These are phyloP conservation scores for Mamestra configurata DNA, from an alignment of 1,140 invertebrate genomes.

Conservation along the genomic window DNA sequence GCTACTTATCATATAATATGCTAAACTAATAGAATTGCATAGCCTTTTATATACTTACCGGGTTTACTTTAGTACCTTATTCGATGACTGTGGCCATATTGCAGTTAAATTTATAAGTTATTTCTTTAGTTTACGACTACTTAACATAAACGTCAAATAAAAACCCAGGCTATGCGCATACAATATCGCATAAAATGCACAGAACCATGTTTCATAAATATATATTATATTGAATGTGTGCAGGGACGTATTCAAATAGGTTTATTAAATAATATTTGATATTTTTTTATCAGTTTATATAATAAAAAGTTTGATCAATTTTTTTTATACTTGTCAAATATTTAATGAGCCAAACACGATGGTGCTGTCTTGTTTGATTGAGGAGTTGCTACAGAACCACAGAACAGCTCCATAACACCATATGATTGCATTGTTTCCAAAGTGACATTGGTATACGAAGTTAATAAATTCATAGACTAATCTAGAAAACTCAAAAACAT, in stretches of 20 bases:
- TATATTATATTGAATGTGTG: slow-evolving; percentile 16
- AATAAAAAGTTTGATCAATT: too few species aligned
- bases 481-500: too few species aligned
- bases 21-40: neutral
- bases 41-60: neutral
- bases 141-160: slow-evolving; percentile 26
- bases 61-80: neutral
- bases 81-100: neutral
- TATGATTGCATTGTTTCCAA: too few species aligned
- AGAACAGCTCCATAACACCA: too few species aligned
- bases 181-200: slow-evolving; percentile 33
- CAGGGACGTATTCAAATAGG: neutral
- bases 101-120: slow-evolving; percentile 1
- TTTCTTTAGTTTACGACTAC: neutral
- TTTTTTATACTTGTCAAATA: too few species aligned
- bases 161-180: slow-evolving; percentile 4
- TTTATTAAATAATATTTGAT: neutral
- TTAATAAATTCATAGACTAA: too few species aligned
- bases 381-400: too few species aligned
- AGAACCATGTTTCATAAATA: slow-evolving; percentile 19
- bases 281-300: too few species aligned
- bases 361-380: too few species aligned
- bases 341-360: neutral
- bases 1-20: too few species aligned
- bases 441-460: too few species aligned